These are phyloP conservation scores for Ahaetulla prasina DNA, from an alignment of 2,113 vertebrate species.

Conservation along the genomic window DNA sequence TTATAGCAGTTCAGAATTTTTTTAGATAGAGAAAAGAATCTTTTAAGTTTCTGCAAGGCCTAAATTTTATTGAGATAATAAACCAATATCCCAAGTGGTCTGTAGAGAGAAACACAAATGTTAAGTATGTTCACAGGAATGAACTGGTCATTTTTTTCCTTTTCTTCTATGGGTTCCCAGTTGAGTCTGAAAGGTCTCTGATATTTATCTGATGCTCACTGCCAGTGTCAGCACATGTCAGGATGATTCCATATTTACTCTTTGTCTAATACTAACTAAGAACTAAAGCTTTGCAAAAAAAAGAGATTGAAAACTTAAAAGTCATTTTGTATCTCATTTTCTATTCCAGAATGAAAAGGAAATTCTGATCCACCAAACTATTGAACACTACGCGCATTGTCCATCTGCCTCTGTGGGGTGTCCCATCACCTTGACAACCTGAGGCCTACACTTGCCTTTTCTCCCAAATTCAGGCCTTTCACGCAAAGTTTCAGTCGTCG, in stretches of 20 bases:
- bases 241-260: not conserved
- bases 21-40: not conserved
- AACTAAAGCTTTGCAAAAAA: not conserved
- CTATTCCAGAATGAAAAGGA: not conserved
- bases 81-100: not conserved
- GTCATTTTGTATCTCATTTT: not conserved
- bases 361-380: not conserved
- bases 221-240: not conserved
- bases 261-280: not conserved
- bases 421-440: not conserved
- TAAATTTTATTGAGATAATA: not conserved
- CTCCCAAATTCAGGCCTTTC: conserved; percentile 22
- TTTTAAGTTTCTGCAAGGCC: not conserved
- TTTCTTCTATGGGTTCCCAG: not conserved
- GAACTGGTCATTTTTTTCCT: not conserved
- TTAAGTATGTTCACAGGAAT: not conserved
- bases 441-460: conserved; percentile 33
- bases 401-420: not conserved
- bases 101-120: not conserved
- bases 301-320: not conserved
- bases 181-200: not conserved
- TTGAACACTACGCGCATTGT: not conserved
- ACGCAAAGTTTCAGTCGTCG: conserved; percentile 23
- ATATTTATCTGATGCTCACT: not conserved
- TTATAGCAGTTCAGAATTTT: not conserved